These are phyloP conservation scores for Siniperca chuatsi DNA, from an alignment of 2,113 vertebrate species.

Conservation along the genomic window DNA sequence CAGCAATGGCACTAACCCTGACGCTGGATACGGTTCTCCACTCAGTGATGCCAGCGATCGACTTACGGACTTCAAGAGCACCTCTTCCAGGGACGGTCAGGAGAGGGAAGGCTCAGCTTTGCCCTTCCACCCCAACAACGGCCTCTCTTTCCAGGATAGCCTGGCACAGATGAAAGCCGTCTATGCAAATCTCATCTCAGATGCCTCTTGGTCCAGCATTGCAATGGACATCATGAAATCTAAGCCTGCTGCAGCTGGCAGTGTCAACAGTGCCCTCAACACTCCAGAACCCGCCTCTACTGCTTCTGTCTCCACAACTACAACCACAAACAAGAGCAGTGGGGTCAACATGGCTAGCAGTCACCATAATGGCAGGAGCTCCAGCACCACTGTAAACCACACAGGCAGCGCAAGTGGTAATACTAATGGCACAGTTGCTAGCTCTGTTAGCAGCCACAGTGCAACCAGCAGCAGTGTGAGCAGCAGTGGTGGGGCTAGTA, in stretches of 20 bases:
- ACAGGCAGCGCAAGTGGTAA: constrained; percentile 76
- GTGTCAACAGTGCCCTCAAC: constrained; percentile 73
- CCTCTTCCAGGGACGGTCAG: constrained; percentile 91
- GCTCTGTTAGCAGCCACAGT: constrained; percentile 78
- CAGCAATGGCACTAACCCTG: constrained; percentile 96
- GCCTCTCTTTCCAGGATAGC: constrained; percentile 95
- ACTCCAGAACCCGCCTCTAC: constrained; percentile 68
- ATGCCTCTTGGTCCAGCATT: constrained; percentile 97
- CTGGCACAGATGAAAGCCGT: constrained; percentile 99
- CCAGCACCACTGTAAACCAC: constrained; percentile 78
- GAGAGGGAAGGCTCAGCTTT: constrained; percentile 89
- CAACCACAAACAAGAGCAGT: constrained; percentile 78
- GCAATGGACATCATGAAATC: constrained; percentile 96
- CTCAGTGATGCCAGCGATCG: constrained; percentile 97
- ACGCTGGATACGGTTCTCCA: constrained; percentile 95
- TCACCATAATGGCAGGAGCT: constrained; percentile 86
- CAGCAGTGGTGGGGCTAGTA: constrained; percentile 77
- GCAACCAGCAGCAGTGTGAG: constrained; percentile 82
- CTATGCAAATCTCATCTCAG: constrained; percentile 98
- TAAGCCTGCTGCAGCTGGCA: constrained; percentile 79
- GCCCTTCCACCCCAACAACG: constrained; percentile 80
- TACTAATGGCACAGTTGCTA: constrained; percentile 80
- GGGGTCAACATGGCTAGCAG: constrained; percentile 73
- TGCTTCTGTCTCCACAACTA: constrained; percentile 77
- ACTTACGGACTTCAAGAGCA: constrained; percentile 93